Conservation (phyloP, 2,113 vertebrate genomes). For the Numenius arquata region DNA sequence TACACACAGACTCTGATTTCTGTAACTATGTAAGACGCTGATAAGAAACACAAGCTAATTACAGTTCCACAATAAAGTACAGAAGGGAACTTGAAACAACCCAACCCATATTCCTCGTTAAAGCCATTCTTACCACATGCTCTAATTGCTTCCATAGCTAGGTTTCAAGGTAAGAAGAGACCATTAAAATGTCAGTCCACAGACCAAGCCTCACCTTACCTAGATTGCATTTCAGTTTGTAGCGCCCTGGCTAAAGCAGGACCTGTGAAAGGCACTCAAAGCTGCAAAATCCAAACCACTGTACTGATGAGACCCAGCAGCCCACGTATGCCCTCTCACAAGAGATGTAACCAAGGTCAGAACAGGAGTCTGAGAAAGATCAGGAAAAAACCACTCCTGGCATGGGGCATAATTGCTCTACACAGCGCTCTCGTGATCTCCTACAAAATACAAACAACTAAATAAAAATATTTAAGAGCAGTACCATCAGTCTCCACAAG, state of each 20-base stretch:
- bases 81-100: background rate
- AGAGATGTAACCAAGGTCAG: background rate
- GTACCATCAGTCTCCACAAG: background rate
- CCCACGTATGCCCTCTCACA: background rate
- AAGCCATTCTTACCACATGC: background rate
- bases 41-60: background rate
- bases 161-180: background rate
- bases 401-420: background rate
- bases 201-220: background rate
- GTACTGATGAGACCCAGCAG: background rate
- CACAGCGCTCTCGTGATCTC: background rate
- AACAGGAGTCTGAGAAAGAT: background rate
- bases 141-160: background rate
- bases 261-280: background rate
- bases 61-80: background rate
- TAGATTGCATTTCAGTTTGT: background rate
- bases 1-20: background rate
- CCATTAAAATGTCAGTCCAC: background rate
- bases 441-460: background rate
- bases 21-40: fast-evolving
- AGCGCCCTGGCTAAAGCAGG: background rate
- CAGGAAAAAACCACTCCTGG: background rate
- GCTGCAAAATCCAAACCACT: background rate
- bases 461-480: background rate
- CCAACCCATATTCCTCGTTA: background rate